A percentile compares a stretch with the other conserved stretches of the same genome.
phyloP scores from a whole-genome alignment of 2,888 invertebrate species.

The Arge pagana region DNA sequence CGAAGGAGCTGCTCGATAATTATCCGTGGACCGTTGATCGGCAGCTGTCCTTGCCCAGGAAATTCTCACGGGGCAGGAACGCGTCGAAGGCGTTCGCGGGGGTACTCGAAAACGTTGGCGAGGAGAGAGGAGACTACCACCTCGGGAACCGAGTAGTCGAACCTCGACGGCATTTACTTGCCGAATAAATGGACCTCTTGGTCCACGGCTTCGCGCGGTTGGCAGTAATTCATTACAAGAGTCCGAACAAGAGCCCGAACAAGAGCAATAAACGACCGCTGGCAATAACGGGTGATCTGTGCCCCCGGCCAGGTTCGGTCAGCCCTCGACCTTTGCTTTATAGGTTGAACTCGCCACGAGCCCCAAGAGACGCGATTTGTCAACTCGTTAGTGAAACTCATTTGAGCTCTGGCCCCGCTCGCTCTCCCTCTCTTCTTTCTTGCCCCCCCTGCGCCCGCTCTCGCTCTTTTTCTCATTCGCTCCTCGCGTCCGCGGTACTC shows the following conservation, averaged over 20 bases:
- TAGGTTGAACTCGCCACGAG: constrained; percentile 55
- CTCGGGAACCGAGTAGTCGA: background rate
- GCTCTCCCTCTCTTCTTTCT: constrained; percentile 8
- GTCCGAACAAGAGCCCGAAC: constrained; percentile 53
- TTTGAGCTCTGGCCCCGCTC: constrained; percentile 46
- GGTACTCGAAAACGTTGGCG: too few relatives aligned
- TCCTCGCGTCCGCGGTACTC: too few relatives aligned
- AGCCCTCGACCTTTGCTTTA: constrained; percentile 52
- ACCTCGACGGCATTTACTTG: constrained; percentile 13
- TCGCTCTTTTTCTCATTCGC: too few relatives aligned
- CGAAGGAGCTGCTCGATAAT: background rate
- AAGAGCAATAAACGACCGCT: constrained; percentile 55
- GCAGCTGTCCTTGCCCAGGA: constrained; percentile 7
- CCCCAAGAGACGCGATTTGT: constrained; percentile 58
- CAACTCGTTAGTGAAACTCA: constrained; percentile 58
- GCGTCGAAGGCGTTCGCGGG: too few relatives aligned
- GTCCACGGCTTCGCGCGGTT: constrained; percentile 21
- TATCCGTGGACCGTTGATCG: constrained; percentile 1
- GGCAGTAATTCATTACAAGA: constrained; percentile 53
- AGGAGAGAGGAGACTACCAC: constrained; percentile 1
- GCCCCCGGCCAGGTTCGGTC: constrained; percentile 32
- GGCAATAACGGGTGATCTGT: constrained; percentile 50
- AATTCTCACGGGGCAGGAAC: constrained; percentile 2
- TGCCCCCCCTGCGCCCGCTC: background rate
- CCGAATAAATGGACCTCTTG: constrained; percentile 16